These are phyloP conservation scores for Neosilurus mollespiculum DNA, from an alignment of 2,797 vertebrate species.

Conservation along the genomic window DNA sequence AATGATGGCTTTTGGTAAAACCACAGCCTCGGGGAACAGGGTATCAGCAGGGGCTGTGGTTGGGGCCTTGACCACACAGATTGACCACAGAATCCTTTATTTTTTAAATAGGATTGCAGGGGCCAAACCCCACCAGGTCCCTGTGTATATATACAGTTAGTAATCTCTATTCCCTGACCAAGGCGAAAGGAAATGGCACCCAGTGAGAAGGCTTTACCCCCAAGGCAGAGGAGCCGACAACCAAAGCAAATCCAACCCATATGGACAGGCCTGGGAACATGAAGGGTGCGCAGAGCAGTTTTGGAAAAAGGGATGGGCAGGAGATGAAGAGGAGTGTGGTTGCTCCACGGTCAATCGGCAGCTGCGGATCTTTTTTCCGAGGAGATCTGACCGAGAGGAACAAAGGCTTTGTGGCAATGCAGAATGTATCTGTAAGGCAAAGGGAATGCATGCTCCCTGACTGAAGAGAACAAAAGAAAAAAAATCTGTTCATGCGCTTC, in stretches of 20 bases:
- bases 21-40: constrained; percentile 71
- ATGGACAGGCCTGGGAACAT: constrained; percentile 68
- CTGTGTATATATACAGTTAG: constrained; percentile 70
- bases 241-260: constrained; percentile 74
- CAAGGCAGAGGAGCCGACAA: constrained; percentile 56
- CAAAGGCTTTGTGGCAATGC: constrained; percentile 66
- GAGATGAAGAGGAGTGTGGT: constrained; percentile 67
- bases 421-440: constrained; percentile 62
- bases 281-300: constrained; percentile 51
- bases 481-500: neutral
- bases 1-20: constrained; percentile 74
- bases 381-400: constrained; percentile 64
- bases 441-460: constrained; percentile 59
- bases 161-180: constrained; percentile 72
- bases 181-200: constrained; percentile 61
- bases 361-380: constrained; percentile 58
- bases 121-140: constrained; percentile 65
- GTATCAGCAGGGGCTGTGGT: constrained; percentile 73
- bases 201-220: constrained; percentile 57
- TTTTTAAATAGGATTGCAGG: constrained; percentile 72
- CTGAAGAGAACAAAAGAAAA: constrained; percentile 12
- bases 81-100: constrained; percentile 63
- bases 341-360: constrained; percentile 66
- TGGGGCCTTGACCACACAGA: constrained; percentile 57
- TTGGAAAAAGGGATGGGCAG: constrained; percentile 60